Conservation (phyloP, 1,140 invertebrate species). For the Saccostrea glomerata region DNA sequence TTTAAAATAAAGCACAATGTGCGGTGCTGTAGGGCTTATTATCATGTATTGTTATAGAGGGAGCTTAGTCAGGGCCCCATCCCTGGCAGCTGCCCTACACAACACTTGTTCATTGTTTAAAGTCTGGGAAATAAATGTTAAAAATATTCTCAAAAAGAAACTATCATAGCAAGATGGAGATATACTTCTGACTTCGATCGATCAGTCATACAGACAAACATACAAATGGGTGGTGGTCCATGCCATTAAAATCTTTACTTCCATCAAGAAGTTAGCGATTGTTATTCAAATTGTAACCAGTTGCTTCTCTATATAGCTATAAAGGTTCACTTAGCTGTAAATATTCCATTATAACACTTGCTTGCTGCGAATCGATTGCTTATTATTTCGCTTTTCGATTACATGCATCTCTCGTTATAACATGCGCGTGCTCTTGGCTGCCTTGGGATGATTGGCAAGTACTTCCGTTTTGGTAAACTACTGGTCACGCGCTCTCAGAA, state of each 20-base stretch:
- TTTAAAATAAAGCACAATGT: no score
- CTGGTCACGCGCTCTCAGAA: background rate
- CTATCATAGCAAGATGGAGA: no score
- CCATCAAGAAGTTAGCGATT: background rate
- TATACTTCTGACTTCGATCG: no score
- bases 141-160: no score
- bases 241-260: background rate
- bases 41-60: no score
- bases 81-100: no score
- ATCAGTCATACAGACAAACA: no score
- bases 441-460: background rate
- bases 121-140: no score
- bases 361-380: constrained; percentile 9
- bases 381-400: constrained; percentile 25
- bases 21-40: no score
- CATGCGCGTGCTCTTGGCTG: background rate
- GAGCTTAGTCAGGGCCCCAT: no score
- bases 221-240: no score
- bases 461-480: background rate
- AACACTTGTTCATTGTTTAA: no score
- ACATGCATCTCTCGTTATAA: background rate
- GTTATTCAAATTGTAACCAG: background rate
- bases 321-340: background rate
- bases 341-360: constrained; percentile 19
- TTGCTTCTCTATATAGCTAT: background rate